These are phyloP conservation scores for Schizaphis graminum DNA, from an alignment of 2,888 invertebrate species.

Conservation along the genomic window DNA sequence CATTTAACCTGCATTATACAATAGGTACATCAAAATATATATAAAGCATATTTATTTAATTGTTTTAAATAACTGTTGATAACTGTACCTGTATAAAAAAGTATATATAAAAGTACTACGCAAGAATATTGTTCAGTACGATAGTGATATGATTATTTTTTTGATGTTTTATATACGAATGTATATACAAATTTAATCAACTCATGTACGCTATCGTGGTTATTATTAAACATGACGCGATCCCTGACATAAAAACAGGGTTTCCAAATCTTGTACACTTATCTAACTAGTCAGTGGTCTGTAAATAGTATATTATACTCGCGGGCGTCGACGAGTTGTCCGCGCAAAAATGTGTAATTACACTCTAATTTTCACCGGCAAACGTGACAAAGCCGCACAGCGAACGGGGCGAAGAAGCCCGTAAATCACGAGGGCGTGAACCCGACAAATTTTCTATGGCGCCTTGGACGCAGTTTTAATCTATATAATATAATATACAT, in stretches of 20 bases:
- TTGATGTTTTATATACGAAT: background rate
- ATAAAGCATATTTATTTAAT: no score
- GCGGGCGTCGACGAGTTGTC: background rate
- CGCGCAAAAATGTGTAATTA: background rate
- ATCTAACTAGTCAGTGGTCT: background rate
- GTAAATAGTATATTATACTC: background rate
- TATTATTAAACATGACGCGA: background rate
- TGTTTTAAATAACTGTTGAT: background rate
- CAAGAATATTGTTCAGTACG: background rate
- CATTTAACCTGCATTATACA: no score
- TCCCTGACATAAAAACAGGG: background rate
- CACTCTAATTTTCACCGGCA: background rate
- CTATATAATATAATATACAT: constrained; percentile 1
- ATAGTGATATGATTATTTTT: background rate
- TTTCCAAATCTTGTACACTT: background rate
- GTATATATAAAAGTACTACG: background rate
- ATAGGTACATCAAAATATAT: no score
- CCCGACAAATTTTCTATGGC: constrained; percentile 40
- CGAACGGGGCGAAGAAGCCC: constrained; percentile 10
- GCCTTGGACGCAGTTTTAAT: background rate
- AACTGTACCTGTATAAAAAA: background rate
- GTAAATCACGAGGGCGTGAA: constrained; percentile 63
- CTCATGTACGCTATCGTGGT: background rate
- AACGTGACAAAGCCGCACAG: background rate
- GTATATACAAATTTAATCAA: background rate